phyloP scores from a whole-genome alignment of 2,797 vertebrate genomes.

The Mycteria americana region DNA sequence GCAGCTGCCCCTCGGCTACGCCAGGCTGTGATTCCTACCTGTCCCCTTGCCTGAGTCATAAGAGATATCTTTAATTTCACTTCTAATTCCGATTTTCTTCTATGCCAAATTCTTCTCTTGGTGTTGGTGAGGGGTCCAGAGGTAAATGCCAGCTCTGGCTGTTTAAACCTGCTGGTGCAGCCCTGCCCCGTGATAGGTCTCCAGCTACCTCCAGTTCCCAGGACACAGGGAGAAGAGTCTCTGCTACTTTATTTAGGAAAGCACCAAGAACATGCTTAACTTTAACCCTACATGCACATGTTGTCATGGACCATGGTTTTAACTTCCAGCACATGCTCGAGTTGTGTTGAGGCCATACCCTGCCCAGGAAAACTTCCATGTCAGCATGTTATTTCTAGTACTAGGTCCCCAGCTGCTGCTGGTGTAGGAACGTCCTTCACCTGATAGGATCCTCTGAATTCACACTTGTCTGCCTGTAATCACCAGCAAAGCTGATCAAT shows the following conservation, averaged over 20 bases:
- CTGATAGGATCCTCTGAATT: background rate
- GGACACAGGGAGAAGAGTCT: background rate
- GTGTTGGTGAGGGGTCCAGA: background rate
- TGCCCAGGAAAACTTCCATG: background rate
- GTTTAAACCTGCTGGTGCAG: background rate
- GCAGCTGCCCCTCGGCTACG: accelerated
- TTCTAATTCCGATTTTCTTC: background rate
- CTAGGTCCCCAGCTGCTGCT: background rate
- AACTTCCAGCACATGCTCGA: background rate
- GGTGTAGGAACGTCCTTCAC: background rate
- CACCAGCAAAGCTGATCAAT: background rate
- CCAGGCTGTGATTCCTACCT: background rate
- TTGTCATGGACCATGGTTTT: background rate
- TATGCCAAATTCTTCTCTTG: background rate
- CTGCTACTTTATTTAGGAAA: background rate
- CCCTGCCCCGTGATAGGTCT: background rate
- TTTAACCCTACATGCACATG: background rate
- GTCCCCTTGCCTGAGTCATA: background rate
- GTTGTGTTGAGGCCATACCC: background rate
- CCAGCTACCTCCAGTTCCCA: background rate
- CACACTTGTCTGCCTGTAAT: background rate
- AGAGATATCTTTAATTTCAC: background rate
- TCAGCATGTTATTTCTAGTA: background rate
- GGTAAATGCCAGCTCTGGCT: background rate
- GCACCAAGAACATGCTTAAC: background rate